phyloP scores from a whole-genome alignment of 1,140 invertebrate species.

The Trichogramma pretiosum region DNA sequence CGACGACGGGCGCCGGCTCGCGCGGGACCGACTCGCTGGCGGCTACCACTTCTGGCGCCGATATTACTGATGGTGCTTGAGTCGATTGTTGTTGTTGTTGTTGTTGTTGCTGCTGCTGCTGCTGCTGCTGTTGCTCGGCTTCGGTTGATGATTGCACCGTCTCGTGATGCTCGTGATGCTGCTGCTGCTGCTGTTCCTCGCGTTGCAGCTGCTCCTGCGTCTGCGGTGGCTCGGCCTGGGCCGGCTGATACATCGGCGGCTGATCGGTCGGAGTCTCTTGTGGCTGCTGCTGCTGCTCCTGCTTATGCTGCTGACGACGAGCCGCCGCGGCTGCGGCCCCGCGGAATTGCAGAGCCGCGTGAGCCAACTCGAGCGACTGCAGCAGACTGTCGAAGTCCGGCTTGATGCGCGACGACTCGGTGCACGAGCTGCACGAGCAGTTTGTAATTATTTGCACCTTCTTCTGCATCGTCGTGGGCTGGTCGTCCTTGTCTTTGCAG shows the following conservation, averaged over 20 bases:
- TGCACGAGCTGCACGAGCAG: constrained; percentile 54
- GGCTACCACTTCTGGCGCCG: background rate
- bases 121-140: background rate
- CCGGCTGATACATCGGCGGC: background rate
- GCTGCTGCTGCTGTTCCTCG: too few species aligned
- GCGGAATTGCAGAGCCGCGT: background rate
- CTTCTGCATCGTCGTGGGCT: constrained; percentile 49
- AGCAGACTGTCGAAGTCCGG: constrained; percentile 38
- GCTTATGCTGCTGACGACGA: background rate
- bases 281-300: background rate
- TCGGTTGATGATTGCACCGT: background rate
- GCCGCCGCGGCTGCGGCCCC: background rate
- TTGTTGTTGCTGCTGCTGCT: background rate
- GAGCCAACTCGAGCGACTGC: constrained; percentile 27
- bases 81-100: too few species aligned
- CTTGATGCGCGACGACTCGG: constrained; percentile 40
- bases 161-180: background rate
- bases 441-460: constrained; percentile 57
- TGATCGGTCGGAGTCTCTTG: background rate
- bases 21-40: background rate
- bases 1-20: background rate
- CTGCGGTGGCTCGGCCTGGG: background rate
- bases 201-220: background rate
- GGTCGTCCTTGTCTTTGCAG: constrained; percentile 48
- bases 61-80: background rate